Conservation (phyloP, 1,140 invertebrate species). For the Heliothis virescens region DNA sequence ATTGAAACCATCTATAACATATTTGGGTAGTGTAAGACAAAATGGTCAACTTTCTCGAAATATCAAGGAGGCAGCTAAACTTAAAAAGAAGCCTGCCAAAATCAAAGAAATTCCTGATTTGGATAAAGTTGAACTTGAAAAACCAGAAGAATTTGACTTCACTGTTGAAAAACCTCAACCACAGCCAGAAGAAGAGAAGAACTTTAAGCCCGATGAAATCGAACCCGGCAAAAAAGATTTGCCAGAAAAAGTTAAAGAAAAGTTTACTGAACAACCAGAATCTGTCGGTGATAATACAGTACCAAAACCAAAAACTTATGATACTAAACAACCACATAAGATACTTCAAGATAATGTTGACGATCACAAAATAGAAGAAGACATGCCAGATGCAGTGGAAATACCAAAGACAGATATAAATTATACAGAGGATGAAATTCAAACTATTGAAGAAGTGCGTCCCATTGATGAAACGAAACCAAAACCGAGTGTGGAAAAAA, state of each 20-base stretch:
- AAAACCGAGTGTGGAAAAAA: neutral
- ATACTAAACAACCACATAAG: neutral
- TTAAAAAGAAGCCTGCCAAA: constrained; percentile 88
- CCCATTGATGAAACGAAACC: neutral
- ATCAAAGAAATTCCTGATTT: constrained; percentile 81
- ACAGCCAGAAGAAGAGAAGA: neutral
- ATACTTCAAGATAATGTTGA: neutral
- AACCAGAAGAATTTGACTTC: constrained; percentile 83
- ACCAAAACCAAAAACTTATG: neutral
- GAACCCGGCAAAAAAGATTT: neutral
- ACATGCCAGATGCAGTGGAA: neutral
- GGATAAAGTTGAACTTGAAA: constrained; percentile 87
- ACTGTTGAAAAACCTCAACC: constrained; percentile 39
- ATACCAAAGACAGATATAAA: neutral
- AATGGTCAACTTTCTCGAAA: constrained; percentile 90
- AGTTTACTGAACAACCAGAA: neutral
- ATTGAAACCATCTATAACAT: constrained; percentile 82
- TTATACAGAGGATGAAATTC: neutral
- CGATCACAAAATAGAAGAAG: neutral
- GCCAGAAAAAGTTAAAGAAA: neutral
- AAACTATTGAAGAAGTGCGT: neutral
- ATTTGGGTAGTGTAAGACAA: constrained; percentile 87
- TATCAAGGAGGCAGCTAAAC: constrained; percentile 88
- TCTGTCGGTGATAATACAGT: neutral
- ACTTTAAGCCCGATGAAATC: neutral